Conservation (phyloP, 2,113 vertebrate species). For the Neolamprologus toae region DNA sequence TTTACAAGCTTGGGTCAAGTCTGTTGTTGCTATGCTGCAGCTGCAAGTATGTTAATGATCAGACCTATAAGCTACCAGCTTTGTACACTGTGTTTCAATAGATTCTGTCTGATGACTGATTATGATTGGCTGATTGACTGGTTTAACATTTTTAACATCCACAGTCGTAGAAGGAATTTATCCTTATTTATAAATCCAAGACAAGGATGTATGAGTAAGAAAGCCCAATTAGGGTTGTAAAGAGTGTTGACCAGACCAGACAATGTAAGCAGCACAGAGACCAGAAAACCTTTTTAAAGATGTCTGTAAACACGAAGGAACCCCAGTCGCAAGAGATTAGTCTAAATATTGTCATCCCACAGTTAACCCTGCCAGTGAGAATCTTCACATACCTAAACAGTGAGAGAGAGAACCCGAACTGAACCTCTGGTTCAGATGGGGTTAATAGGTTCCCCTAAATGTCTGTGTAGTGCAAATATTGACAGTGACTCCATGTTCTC, state of each 20-base stretch:
- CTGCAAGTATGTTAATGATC: neutral
- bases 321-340: neutral
- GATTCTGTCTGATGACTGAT: neutral
- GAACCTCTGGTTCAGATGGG: neutral
- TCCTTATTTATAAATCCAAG: neutral
- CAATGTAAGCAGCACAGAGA: constrained; percentile 16
- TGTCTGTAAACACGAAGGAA: constrained; percentile 9
- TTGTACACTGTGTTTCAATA: neutral
- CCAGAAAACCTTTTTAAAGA: constrained; percentile 22
- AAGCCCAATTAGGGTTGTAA: neutral
- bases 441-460: constrained; percentile 43
- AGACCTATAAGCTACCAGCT: neutral
- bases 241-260: constrained; percentile 22
- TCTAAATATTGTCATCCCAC: constrained; percentile 13
- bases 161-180: neutral
- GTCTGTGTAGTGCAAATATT: constrained; percentile 57
- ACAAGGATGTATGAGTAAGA: neutral
- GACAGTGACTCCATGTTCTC: constrained; percentile 40
- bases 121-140: neutral
- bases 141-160: neutral
- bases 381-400: constrained; percentile 10
- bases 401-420: neutral
- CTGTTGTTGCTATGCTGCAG: neutral
- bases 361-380: constrained; percentile 16
- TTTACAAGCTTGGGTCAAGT: neutral